These are phyloP conservation scores for Drosophila greeni DNA, from an alignment of 2,888 invertebrate genomes.

Conservation along the genomic window DNA sequence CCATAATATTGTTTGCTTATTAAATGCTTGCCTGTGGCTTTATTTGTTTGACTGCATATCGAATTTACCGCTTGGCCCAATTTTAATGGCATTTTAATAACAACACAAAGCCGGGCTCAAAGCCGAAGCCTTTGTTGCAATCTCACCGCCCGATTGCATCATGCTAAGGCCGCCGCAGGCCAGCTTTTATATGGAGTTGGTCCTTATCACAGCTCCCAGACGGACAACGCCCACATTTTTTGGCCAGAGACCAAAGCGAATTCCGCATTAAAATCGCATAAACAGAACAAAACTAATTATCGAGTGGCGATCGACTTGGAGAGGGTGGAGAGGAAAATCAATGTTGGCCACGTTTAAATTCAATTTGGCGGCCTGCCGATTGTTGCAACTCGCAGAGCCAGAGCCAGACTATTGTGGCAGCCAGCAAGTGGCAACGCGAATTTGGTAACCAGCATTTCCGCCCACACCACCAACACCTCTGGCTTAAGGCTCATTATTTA, in stretches of 20 bases:
- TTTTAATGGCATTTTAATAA: conserved; percentile 67
- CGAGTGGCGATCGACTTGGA: conserved; percentile 1
- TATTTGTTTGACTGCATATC: conserved; percentile 21
- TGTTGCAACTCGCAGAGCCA: conserved; percentile 52
- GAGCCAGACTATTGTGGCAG: conserved; percentile 15
- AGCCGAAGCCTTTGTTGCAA: conserved; percentile 56
- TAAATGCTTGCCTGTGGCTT: conserved; percentile 9
- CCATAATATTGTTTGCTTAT: conserved; percentile 3
- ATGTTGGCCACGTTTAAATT: conserved; percentile 68
- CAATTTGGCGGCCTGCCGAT: conserved; percentile 59
- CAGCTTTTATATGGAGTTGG: conserved; percentile 19
- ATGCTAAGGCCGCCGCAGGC: conserved; percentile 34
- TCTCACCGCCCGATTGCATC: conserved; percentile 61
- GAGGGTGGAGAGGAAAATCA: conserved; percentile 49
- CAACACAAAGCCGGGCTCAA: conserved; percentile 33
- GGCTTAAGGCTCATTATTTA: conserved; percentile 52
- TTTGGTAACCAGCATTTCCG: conserved; percentile 49
- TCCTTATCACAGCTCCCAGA: conserved; percentile 57
- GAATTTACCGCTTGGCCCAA: conserved; percentile 57
- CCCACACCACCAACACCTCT: conserved; percentile 63
- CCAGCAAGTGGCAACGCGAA: conserved; percentile 29
- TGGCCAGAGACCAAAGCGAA: conserved; percentile 48
- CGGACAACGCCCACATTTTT: conserved; percentile 59
- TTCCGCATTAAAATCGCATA: conserved; percentile 67
- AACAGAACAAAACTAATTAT: conserved; percentile 67